Base-by-base conservation (phyloP, 2,888 invertebrate genomes). In the Pasiphila rectangulata region DNA sequence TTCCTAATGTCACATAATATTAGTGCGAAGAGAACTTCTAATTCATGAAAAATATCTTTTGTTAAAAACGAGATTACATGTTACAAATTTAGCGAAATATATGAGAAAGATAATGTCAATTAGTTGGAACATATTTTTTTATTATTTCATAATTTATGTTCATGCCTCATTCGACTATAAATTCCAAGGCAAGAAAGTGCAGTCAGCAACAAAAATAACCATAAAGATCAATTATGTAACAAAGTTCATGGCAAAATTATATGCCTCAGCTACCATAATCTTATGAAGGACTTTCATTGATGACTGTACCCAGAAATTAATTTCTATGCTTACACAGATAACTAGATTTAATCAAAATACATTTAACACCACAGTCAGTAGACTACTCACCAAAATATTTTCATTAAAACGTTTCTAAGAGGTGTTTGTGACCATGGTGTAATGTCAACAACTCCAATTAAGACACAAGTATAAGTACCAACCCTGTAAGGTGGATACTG, bases 311-410 rank as follows among this genome's bases (percentile, higher is more conserved):
- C 48, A 41, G 54, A 39, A 51, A 47, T 39, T 49, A 59, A 46
- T 34, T 57, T 56, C 49, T 50, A 60, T 61, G 53, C 51, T 58
- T 48, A 59, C 52, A 59, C 54, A 59, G 44, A 60, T 56, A 57
- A 59, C 42, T 49, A 29, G n/a, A 47, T 41, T 45, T 36, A 17
- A 40, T 38, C 27, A 34, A 49, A 55, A 48, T 37, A 38, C n/a
- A 46, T 39, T 40, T 47, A 1, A 41, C 13, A 45, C 4, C 40
- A 40, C 17, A 30, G 7, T 24, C 12, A 37, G 25, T 35, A 29
- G 1, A 12, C 21, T 25, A 25, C 12, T 27, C 6, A 6, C 7
- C 13, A 1, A 27, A 27, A 27, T 13, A 27, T 13, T 0, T 27
- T 13, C 7, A 27, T 27, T 25, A 1, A 13, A 13, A n/a, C n/a